Evolutionary conservation across 2,113 vertebrate species (phyloP).

Genomic region (Brienomyrus longianalis): DNA sequence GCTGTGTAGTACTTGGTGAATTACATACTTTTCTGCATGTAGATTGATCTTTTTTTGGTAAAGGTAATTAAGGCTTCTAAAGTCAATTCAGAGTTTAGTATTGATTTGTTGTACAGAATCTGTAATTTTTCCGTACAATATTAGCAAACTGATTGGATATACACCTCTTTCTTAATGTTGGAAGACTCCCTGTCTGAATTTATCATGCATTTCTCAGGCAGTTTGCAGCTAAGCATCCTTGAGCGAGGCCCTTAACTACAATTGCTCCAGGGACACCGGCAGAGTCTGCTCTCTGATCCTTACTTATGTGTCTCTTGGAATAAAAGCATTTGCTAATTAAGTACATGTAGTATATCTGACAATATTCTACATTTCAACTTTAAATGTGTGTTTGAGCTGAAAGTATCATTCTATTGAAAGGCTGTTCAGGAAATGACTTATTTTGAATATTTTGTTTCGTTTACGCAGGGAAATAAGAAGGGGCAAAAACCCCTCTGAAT

Average conservation of each 20-base stretch:
- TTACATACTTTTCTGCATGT: background rate
- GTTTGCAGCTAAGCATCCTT: background rate
- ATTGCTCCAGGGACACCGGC: background rate
- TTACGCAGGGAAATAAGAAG: constrained; percentile 76
- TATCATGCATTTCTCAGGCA: background rate
- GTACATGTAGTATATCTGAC: background rate
- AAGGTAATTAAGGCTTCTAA: background rate
- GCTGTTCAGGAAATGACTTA: background rate
- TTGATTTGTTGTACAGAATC: background rate
- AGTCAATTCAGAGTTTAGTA: background rate
- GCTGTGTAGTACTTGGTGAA: background rate
- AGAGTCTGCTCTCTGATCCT: background rate
- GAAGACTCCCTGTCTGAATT: background rate
- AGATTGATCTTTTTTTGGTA: background rate
- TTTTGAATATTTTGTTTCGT: constrained; percentile 32
- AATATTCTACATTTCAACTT: background rate
- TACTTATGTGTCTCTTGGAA: background rate
- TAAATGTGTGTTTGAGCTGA: background rate
- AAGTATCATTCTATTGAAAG: background rate
- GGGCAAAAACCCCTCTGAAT: constrained; percentile 73
- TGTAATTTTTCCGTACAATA: background rate
- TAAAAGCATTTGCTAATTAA: background rate
- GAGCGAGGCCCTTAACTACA: background rate
- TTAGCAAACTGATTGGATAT: background rate
- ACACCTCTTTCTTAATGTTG: background rate